Evolutionary conservation across 2,888 invertebrate genomes (phyloP), one percentile per base, ranked within the genome.

Genomic region (Dorcus parallelipipedus): DNA sequence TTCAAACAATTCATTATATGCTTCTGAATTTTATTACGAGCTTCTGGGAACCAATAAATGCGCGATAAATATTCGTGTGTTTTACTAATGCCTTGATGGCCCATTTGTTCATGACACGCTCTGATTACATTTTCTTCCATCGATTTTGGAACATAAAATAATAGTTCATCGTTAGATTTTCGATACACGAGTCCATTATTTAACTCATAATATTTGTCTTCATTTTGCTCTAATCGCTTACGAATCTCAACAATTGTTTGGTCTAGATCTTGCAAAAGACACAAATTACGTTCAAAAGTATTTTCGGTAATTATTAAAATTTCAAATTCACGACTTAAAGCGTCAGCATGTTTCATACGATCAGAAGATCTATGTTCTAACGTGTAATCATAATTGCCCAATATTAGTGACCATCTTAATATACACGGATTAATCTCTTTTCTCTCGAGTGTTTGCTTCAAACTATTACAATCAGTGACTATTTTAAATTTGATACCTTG

Each of bases 321-420:
- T 58, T 69, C 73, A 49, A 73, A 72, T 20, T 61, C 49, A 39
- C 57, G 52, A 5, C 70, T 71, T 9, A 72, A 38, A 4, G 76
- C 54, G 54, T 73, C 74, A 2, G 71, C 63, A n/a, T 72, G 45
- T 60, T 74, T 75, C 53, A 71, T 74, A 26, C 71, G 70, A 1
- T 75, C 43, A 0, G 73, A 68, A 58, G 70, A 56, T 9, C 74
- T 64, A 4, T 76, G 60, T 0, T 73, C 73, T 8, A 74, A 52
- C 2, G 73, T 71, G 65, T 76, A 54, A 43, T 76, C 73, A 57
- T 76, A 76, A 14, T 72, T 72, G n/a, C 52, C 43, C 47, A 72
- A 74, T 51, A 68, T 70, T 23, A 64, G 59, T 62, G 65, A 66
- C 75, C 71, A 6, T 69, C 67, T 2, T 14, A 14, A 14, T 14